A percentile compares a stretch with the other conserved stretches of the same genome.
Evolutionary conservation across 2,888 invertebrate genomes (phyloP).

Genomic region (Tachystola acroxantha): DNA sequence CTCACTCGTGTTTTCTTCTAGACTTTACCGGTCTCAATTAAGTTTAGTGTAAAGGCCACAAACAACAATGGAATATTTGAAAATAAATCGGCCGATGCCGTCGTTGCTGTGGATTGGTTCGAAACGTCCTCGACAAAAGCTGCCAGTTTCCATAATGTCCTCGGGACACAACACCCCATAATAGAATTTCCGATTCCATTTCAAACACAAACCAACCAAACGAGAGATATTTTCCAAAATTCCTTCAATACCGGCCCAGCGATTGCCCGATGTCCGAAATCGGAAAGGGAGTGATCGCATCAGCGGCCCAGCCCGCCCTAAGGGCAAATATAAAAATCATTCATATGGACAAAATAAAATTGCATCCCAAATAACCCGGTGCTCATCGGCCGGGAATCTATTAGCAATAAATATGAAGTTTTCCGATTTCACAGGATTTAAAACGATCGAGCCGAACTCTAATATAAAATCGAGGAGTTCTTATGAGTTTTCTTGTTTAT

Average conservation of each 20-base stretch:
- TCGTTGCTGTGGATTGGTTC: no score
- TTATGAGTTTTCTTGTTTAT: constrained; percentile 64
- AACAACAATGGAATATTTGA: no score
- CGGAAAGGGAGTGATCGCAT: constrained; percentile 45
- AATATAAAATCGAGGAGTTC: constrained; percentile 55
- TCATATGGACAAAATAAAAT: constrained; percentile 77
- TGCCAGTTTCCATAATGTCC: no score
- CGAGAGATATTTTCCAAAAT: constrained; percentile 34
- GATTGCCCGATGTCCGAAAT: constrained; percentile 56
- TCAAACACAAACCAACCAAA: background rate
- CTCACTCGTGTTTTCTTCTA: no score
- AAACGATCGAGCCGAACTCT: constrained; percentile 43
- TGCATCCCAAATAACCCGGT: constrained; percentile 74
- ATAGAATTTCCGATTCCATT: background rate
- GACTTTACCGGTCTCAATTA: no score
- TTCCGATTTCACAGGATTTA: constrained; percentile 75
- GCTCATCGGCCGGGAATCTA: constrained; percentile 74
- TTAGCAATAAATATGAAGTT: constrained; percentile 79
- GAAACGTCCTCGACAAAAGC: no score
- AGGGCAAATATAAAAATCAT: constrained; percentile 75
- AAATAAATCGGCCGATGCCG: no score
- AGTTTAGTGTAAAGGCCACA: no score
- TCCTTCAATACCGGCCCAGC: constrained; percentile 41
- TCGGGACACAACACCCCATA: background rate
- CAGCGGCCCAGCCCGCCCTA: constrained; percentile 41